Evolutionary conservation across 2,888 invertebrate genomes (phyloP), one percentile per base, ranked within the genome.

Genomic region (Drosophila incognita): DNA sequence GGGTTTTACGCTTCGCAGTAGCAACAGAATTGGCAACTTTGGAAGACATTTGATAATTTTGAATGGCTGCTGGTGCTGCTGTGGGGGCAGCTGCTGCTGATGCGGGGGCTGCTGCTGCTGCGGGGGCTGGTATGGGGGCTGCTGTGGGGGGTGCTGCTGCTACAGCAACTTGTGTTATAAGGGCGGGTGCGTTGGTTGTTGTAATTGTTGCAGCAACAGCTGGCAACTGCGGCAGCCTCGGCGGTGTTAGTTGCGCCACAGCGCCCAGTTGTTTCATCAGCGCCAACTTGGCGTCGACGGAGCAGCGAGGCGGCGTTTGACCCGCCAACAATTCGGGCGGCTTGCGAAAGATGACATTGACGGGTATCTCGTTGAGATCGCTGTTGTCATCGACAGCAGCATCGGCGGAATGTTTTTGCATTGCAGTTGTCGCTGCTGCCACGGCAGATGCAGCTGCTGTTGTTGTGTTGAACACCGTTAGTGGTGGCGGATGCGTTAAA

Each of bases 351-450:
- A 92, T 92, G 72, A 92, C 92, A 85, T 92, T 92, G 74, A 92
- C 93, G 79, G 92, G 93, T 79, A 92, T 92, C 85, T 93, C 92
- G 74, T 91, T 91, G 75, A 91, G 85, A 84, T 91, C 92, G 66
- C 70, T 83, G 66, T 71, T 83, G 83, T 92, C 92, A 72, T 73
- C 82, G 51, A 64, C 67, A 54, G 69, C 72, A 60, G 27, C 56
- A 56, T 71, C 69, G 70, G 80, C 82, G 92, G 93, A 93, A 93
- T 93, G 93, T 91, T 91, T 90, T 61, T 79, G 82, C 63, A 59
- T 56, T 31, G 63, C 73, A 57, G 58, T 13, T 68, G 59, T 36
- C 8, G 42, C 53, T 42, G 58, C 21, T 18, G 59, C 27, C 7
- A 33, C 60, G 10, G 62, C 46, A 59, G 74, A 24, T 11, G 60